Base-by-base conservation (phyloP, 1,140 invertebrate species). In the Whitmania pigra region DNA sequence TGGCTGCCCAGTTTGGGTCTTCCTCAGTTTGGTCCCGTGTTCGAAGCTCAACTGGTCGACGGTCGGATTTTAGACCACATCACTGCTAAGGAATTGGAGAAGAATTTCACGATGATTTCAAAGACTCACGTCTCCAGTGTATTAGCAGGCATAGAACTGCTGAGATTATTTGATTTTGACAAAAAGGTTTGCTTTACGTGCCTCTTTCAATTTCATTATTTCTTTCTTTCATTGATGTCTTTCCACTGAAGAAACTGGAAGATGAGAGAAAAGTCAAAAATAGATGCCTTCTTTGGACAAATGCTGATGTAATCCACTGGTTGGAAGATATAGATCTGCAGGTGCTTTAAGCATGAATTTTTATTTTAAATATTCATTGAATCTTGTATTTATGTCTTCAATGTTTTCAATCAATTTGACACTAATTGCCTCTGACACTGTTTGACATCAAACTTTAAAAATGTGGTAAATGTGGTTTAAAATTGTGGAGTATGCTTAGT, bases 51-150 rank as follows among this genome's bases (percentile, higher is more conserved):
- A 76, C 86, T 94, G 79, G 90, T 94, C 9, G 92, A 96, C 81
- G 92, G 92, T 3, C 85, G 92, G 63, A 90, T 94, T 87, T 82
- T 96, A 76, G 92, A 94, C 79, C 89, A 90, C 57, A 84, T 96
- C 53, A 91, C 90, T 76, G 93, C 93, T 82, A 94, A 94, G 80
- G 92, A 96, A 78, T 83, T 95, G 75, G 92, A 95, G 81, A 94
- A 94, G 80, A 88, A 92, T 79, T 86, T 96, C 18, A 79, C 79
- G 27, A 90, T 94, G 11, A 92, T 90, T 40, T 85, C 91, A 69
- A 94, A 94, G 81, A 93, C 93, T 81, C 92, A 94, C 83, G 91
- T 94, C 82, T 90, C 91, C 6, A 93, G 91, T 76, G 90, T 96
- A 76, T 89, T 94, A 54, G 91, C 94, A 78, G 92, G 88, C 60